These are phyloP conservation scores for Metalampra italica DNA, from an alignment of 2,888 invertebrate species.

Conservation along the genomic window DNA sequence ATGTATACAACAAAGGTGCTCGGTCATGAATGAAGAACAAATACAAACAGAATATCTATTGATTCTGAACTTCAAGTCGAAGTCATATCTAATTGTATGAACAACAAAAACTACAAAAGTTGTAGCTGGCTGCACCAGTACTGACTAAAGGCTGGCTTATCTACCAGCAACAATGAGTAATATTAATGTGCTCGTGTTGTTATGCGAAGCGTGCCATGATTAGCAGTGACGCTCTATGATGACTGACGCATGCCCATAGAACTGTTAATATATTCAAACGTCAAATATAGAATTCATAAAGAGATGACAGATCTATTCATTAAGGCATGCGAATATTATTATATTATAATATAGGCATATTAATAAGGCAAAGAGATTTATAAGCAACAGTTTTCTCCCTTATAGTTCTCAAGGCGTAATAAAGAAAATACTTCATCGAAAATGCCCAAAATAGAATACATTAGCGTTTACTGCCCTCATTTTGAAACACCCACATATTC, in stretches of 20 bases:
- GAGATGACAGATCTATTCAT: neutral
- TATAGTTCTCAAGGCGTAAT: conserved; percentile 6
- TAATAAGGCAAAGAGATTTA: neutral
- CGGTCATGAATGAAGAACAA: too few relatives aligned
- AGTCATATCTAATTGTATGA: too few relatives aligned
- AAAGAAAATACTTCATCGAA: conserved; percentile 14
- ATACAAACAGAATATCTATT: too few relatives aligned
- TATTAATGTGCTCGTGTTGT: conserved; percentile 15
- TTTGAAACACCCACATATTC: conserved; percentile 40
- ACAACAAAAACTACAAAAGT: too few relatives aligned
- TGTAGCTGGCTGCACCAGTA: too few relatives aligned
- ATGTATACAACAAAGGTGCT: too few relatives aligned
- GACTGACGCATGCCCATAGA: conserved; percentile 17
- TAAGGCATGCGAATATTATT: neutral
- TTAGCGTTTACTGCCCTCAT: conserved; percentile 29
- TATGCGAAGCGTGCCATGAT: conserved; percentile 12
- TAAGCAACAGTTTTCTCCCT: too few relatives aligned
- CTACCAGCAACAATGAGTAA: conserved; percentile 44
- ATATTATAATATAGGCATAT: neutral
- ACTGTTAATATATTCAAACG: conserved; percentile 6
- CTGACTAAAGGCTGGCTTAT: conserved; percentile 43
- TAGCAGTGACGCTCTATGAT: conserved; percentile 5
- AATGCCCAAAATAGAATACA: conserved; percentile 36
- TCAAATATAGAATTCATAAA: conserved; percentile 1
- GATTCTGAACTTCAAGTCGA: too few relatives aligned